These are phyloP conservation scores for Semibalanus balanoides DNA, from an alignment of 1,140 invertebrate genomes.

Conservation along the genomic window DNA sequence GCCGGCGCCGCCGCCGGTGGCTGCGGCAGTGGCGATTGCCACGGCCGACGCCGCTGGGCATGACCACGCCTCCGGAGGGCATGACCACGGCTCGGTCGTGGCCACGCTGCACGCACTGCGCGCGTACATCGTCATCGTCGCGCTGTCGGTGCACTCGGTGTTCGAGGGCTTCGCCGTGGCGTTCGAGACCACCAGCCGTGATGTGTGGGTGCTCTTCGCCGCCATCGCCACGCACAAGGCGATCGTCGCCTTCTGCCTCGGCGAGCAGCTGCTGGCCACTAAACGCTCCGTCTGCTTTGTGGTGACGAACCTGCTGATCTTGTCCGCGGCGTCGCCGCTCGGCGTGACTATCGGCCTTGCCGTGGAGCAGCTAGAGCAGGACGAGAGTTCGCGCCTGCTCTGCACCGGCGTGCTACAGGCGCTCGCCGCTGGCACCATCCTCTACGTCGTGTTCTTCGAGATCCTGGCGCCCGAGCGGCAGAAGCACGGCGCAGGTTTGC, in stretches of 20 bases:
- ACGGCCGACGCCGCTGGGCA: background rate
- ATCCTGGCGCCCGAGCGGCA: constrained; percentile 46
- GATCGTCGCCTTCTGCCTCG: constrained; percentile 45
- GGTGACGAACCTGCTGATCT: constrained; percentile 53
- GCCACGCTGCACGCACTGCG: constrained; percentile 12
- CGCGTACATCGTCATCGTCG: constrained; percentile 36
- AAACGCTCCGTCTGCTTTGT: constrained; percentile 30
- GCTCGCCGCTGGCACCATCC: constrained; percentile 44
- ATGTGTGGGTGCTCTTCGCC: constrained; percentile 52
- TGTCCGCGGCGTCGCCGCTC: constrained; percentile 61
- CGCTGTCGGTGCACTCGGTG: constrained; percentile 57
- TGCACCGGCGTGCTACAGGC: constrained; percentile 31
- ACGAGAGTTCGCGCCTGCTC: constrained; percentile 29
- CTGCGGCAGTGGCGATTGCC: background rate
- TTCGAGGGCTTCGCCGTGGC: constrained; percentile 73
- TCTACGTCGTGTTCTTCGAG: constrained; percentile 49
- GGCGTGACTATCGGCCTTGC: constrained; percentile 48
- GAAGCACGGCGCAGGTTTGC: constrained; percentile 45
- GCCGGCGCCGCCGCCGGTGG: constrained; percentile 4
- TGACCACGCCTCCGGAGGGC: background rate
- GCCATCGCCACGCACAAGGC: constrained; percentile 46
- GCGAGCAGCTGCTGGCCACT: constrained; percentile 29
- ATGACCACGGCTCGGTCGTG: background rate
- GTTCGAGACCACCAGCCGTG: constrained; percentile 40
- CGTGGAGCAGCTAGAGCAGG: constrained; percentile 28